Evolutionary conservation across 2,113 vertebrate genomes (phyloP).

Genomic region (Lathamus discolor): DNA sequence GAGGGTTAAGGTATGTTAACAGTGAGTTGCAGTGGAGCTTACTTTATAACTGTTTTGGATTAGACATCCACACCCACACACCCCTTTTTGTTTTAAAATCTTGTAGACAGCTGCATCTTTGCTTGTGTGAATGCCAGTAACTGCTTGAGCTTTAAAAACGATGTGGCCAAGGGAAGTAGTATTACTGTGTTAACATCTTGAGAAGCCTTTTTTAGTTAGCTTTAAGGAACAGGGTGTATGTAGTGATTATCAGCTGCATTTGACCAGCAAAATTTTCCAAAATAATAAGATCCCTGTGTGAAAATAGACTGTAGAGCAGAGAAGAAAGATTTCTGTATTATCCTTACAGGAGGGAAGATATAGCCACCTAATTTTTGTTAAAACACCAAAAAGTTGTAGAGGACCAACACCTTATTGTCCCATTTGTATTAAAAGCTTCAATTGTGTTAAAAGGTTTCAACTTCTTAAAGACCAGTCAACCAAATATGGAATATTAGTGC

Average conservation of each 20-base stretch:
- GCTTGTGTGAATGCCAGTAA: background rate
- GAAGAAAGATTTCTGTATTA: background rate
- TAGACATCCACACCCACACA: background rate
- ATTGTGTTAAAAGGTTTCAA: background rate
- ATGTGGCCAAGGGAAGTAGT: background rate
- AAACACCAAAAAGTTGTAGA: background rate
- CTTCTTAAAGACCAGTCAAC: background rate
- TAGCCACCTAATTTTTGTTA: background rate
- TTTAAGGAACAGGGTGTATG: background rate
- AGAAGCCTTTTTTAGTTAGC: background rate
- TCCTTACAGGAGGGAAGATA: background rate
- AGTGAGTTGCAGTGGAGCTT: background rate
- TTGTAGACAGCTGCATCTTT: background rate
- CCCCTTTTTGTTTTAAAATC: background rate
- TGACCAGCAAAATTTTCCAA: background rate
- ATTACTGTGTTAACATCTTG: background rate
- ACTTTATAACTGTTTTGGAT: background rate
- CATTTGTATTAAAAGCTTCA: background rate
- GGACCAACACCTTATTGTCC: background rate
- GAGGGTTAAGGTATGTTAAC: background rate
- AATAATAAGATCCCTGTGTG: background rate
- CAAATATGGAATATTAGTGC: background rate
- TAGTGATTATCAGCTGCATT: background rate
- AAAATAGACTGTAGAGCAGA: background rate
- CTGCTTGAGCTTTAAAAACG: background rate